Percentiles rank a stretch among this genome's conserved stretches.
These are phyloP conservation scores for Elephantulus edwardii DNA, from an alignment of 2,113 vertebrate genomes.

Conservation along the genomic window DNA sequence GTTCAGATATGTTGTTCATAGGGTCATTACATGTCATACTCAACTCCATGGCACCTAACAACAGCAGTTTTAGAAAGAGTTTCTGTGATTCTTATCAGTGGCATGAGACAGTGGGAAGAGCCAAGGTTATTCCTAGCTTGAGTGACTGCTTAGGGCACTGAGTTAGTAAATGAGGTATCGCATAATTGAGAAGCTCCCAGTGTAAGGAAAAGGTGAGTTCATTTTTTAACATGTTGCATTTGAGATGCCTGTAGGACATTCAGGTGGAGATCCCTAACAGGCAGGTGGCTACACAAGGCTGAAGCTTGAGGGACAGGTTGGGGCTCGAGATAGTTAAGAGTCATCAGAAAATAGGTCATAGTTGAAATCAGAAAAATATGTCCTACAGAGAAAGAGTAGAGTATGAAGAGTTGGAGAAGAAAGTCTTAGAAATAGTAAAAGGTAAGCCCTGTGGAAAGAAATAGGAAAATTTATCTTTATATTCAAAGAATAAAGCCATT, in stretches of 20 bases:
- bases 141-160: not conserved
- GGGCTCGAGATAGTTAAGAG: constrained; percentile 5
- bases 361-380: constrained; percentile 28
- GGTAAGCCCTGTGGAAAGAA: not conserved
- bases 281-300: not conserved
- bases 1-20: too few species aligned
- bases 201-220: constrained; percentile 31
- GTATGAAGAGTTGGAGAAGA: not conserved
- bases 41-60: too few species aligned
- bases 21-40: too few species aligned
- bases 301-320: constrained; percentile 16
- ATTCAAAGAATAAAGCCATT: not conserved
- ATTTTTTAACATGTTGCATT: constrained; percentile 31
- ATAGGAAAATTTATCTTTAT: not conserved
- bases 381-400: not conserved
- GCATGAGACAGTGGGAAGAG: constrained; percentile 12
- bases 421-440: not conserved
- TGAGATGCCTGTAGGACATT: constrained; percentile 51
- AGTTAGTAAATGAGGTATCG: constrained; percentile 3
- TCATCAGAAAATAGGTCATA: not conserved
- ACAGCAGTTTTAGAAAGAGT: too few species aligned
- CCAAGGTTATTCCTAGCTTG: constrained; percentile 11
- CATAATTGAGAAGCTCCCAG: not conserved
- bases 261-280: not conserved
- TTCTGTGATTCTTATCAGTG: constrained; percentile 1